Percentiles rank a stretch among this genome's conserved stretches.
Evolutionary conservation across 2,113 vertebrate genomes (phyloP).

Genomic region (Ramphastos sulfuratus): DNA sequence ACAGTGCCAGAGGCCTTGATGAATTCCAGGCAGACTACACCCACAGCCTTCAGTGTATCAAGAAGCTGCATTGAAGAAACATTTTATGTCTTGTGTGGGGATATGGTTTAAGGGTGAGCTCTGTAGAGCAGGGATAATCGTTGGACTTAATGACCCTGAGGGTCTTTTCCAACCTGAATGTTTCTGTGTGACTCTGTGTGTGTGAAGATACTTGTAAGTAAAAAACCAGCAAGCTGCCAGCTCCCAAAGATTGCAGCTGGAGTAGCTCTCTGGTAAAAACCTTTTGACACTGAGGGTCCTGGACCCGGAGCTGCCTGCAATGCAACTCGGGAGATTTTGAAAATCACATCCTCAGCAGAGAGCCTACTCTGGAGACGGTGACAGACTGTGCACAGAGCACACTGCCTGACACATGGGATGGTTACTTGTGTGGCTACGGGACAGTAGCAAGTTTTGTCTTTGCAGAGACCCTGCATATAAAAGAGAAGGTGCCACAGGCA

Average conservation of each 20-base stretch:
- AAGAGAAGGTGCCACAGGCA: background rate
- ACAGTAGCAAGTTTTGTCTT: background rate
- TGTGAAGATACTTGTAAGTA: background rate
- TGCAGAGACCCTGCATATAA: background rate
- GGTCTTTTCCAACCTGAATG: too few species aligned
- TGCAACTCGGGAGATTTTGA: fast-evolving
- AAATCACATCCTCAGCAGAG: background rate
- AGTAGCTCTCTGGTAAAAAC: background rate
- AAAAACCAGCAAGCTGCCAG: background rate
- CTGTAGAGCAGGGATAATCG: too few species aligned
- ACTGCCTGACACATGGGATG: background rate
- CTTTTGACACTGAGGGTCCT: background rate
- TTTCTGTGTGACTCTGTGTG: too few species aligned
- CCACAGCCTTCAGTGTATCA: too few species aligned
- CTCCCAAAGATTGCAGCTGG: background rate
- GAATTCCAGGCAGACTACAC: too few species aligned
- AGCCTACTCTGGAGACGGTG: fast-evolving
- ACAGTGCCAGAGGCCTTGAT: too few species aligned
- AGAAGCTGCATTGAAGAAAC: background rate
- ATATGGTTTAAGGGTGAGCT: too few species aligned
- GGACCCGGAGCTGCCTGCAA: background rate
- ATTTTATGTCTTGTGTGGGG: background rate
- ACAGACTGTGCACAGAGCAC: background rate
- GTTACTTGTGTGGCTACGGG: background rate
- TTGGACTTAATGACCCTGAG: too few species aligned